Conservation (phyloP, 1,140 invertebrate species). For the Thaumetopoea pityocampa region DNA sequence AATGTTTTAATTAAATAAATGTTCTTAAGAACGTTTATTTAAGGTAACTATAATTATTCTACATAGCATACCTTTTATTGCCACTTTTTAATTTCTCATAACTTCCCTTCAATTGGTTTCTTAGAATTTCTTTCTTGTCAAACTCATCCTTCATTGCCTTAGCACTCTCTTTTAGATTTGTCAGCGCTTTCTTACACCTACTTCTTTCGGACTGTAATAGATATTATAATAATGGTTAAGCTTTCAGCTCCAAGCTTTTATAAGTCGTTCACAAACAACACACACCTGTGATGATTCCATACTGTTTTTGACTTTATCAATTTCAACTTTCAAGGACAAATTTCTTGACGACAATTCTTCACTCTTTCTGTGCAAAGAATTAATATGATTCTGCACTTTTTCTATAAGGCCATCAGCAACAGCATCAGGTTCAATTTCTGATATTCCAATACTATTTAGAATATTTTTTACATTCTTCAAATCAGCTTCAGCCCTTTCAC, state of each 20-base stretch:
- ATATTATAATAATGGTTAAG: too few relatives aligned
- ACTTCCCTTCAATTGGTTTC: constrained; percentile 78
- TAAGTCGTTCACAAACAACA: constrained; percentile 4
- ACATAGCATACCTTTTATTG: constrained; percentile 76
- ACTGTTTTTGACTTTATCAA: constrained; percentile 48
- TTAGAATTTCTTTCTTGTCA: constrained; percentile 78
- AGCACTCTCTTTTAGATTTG: constrained; percentile 75
- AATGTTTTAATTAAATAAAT: too few relatives aligned
- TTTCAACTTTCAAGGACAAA: constrained; percentile 51
- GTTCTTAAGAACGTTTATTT: too few relatives aligned
- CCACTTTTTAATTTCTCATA: constrained; percentile 81
- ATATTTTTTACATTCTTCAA: constrained; percentile 57
- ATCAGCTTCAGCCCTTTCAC: constrained; percentile 48
- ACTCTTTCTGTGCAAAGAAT: constrained; percentile 44
- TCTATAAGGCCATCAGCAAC: constrained; percentile 38
- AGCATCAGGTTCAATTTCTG: constrained; percentile 37
- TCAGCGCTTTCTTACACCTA: constrained; percentile 75
- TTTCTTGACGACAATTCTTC: constrained; percentile 58
- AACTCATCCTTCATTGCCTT: constrained; percentile 77
- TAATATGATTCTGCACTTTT: constrained; percentile 50
- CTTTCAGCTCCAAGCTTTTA: too few relatives aligned
- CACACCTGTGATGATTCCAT: constrained; percentile 40
- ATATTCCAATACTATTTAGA: constrained; percentile 47
- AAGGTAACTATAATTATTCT: too few relatives aligned
- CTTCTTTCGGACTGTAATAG: constrained; percentile 74